A percentile compares a stretch with the other conserved stretches of the same genome.
Conservation (phyloP, 1,140 invertebrate species). For the Zaprionus capensis region DNA sequence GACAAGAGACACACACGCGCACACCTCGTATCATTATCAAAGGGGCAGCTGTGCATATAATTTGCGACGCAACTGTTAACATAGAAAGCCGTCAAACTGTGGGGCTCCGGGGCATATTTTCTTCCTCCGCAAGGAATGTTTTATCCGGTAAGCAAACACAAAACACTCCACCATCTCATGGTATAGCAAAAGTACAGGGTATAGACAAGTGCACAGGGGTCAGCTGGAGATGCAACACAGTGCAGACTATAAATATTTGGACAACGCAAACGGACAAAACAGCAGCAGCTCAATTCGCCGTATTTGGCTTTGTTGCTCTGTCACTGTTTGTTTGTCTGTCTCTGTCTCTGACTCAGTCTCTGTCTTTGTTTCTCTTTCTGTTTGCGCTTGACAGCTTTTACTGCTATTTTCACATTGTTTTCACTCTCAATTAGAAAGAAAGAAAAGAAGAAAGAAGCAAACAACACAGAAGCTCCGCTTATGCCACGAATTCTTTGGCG, state of each 20-base stretch:
- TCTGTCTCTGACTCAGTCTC: background rate
- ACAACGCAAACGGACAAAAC: constrained; percentile 31
- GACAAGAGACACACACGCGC: constrained; percentile 3
- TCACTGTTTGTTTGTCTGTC: constrained; percentile 38
- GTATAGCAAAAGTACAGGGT: constrained; percentile 7
- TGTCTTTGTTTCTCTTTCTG: constrained; percentile 9
- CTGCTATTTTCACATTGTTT: constrained; percentile 29
- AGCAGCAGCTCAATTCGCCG: constrained; percentile 36
- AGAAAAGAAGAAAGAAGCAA: constrained; percentile 8
- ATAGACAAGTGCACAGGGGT: background rate
- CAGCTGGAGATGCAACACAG: constrained; percentile 30
- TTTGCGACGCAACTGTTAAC: constrained; percentile 75
- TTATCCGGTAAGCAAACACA: constrained; percentile 91
- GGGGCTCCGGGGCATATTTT: constrained; percentile 96
- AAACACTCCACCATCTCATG: background rate
- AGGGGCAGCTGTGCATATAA: constrained; percentile 48
- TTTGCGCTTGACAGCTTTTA: constrained; percentile 15
- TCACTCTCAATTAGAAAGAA: constrained; percentile 59
- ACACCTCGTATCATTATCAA: constrained; percentile 16
- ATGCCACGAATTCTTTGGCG: constrained; percentile 34
- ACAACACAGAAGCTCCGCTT: background rate
- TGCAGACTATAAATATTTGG: constrained; percentile 46
- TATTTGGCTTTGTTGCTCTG: constrained; percentile 54
- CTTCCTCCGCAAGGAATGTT: constrained; percentile 96
- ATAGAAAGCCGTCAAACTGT: constrained; percentile 95